Evolutionary conservation across 1,140 invertebrate species (phyloP).

Genomic region (Drosophila pseudoananassae): DNA sequence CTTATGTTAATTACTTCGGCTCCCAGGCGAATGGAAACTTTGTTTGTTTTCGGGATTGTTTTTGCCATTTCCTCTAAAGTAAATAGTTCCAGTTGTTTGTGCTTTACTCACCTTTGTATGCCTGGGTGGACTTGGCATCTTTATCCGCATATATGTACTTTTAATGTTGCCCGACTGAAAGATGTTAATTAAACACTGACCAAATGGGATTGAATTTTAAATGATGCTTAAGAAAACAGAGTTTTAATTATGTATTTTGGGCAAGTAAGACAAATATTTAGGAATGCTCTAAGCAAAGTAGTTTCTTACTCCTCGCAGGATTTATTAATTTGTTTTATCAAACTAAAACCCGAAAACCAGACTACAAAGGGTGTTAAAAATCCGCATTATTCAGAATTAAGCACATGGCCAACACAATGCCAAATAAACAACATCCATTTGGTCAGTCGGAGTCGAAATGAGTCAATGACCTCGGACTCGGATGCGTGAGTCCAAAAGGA

Average conservation of each 20-base stretch:
- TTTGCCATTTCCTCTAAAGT: slow-evolving; percentile 41
- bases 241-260: neutral
- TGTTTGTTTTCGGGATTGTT: slow-evolving; percentile 50
- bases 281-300: neutral
- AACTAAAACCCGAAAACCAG: neutral
- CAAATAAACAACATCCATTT: slow-evolving; percentile 1
- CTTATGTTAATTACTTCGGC: slow-evolving; percentile 54
- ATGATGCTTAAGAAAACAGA: slow-evolving; percentile 1
- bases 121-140: slow-evolving; percentile 4
- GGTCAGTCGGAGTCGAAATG: slow-evolving; percentile 1
- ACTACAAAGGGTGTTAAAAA: slow-evolving; percentile 1
- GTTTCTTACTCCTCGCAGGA: neutral
- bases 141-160: slow-evolving; percentile 16
- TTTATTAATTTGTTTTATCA: slow-evolving; percentile 6
- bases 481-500: slow-evolving; percentile 56
- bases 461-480: slow-evolving; percentile 56
- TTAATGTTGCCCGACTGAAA: slow-evolving; percentile 31
- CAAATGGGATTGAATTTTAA: slow-evolving; percentile 35
- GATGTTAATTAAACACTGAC: slow-evolving; percentile 71
- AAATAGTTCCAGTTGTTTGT: slow-evolving; percentile 57
- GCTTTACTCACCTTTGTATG: slow-evolving; percentile 36
- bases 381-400: slow-evolving; percentile 28
- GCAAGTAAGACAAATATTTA: slow-evolving; percentile 5
- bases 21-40: slow-evolving; percentile 30
- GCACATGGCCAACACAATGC: slow-evolving; percentile 43